Percentiles rank a stretch among this genome's conserved stretches.
phyloP scores from a whole-genome alignment of 2,797 vertebrate genomes.

The Cygnus olor region DNA sequence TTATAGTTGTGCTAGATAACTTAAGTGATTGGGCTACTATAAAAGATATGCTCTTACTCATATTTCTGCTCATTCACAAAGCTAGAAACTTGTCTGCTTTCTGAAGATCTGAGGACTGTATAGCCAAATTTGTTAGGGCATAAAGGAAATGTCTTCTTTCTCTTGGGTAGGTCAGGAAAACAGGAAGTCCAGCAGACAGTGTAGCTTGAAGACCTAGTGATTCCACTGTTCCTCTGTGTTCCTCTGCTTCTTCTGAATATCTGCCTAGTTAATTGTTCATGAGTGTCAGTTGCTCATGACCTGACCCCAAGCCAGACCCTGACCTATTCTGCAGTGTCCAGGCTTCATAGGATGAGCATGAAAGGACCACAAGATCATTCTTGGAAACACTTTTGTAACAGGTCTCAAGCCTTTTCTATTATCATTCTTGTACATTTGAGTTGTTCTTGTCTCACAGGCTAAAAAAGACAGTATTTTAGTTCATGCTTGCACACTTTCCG shows the following conservation, averaged over 20 bases:
- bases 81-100: neutral
- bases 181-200: rapidly evolving
- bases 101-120: neutral
- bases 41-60: neutral
- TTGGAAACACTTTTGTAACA: neutral
- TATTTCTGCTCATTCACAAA: neutral
- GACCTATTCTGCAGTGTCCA: neutral
- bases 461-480: neutral
- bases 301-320: neutral
- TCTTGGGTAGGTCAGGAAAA: neutral
- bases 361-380: neutral
- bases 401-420: neutral
- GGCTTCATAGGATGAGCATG: neutral
- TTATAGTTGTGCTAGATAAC: neutral
- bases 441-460: neutral
- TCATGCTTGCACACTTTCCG: neutral
- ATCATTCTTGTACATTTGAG: neutral
- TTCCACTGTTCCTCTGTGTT: neutral
- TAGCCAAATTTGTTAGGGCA: neutral
- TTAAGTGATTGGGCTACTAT: neutral
- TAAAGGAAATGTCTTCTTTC: neutral
- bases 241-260: neutral
- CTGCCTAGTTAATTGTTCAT: neutral
- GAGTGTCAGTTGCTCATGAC: neutral
- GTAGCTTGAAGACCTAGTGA: neutral